These are phyloP conservation scores for Ornithorhynchus anatinus DNA, from an alignment of 2,113 vertebrate genomes.

Conservation along the genomic window DNA sequence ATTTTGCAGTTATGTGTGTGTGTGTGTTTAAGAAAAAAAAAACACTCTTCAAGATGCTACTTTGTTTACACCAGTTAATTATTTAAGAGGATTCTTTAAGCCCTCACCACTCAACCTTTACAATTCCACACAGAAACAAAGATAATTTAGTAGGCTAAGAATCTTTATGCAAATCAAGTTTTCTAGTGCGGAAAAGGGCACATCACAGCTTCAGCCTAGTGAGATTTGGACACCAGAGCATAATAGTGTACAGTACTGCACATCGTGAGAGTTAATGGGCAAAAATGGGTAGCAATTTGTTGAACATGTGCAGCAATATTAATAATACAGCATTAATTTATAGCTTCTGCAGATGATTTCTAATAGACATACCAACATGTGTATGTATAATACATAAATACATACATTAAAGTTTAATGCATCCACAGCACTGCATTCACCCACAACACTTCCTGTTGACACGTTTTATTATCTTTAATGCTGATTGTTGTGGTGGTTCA, in stretches of 20 bases:
- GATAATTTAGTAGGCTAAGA: constrained; percentile 39
- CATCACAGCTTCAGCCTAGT: neutral
- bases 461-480: constrained; percentile 9
- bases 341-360: constrained; percentile 56
- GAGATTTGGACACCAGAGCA: constrained; percentile 4
- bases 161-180: constrained; percentile 46
- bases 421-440: neutral
- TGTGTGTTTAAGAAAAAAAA: neutral
- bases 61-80: constrained; percentile 63
- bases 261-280: constrained; percentile 12
- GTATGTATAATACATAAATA: constrained; percentile 65
- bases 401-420: constrained; percentile 64
- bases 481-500: constrained; percentile 20
- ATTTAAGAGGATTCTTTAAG: constrained; percentile 59
- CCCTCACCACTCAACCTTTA: constrained; percentile 57
- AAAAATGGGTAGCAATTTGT: constrained; percentile 12
- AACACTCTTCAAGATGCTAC: constrained; percentile 46
- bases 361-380: constrained; percentile 62
- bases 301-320: constrained; percentile 41
- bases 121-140: constrained; percentile 51
- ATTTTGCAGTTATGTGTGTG: constrained; percentile 37
- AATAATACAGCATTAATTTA: constrained; percentile 62
- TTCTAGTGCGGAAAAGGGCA: constrained; percentile 7
- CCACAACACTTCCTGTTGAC: neutral
- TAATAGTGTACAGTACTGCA: neutral